These are phyloP conservation scores for Panagrolaimus sp. DNA, from an alignment of 1,140 invertebrate species.

Conservation along the genomic window DNA sequence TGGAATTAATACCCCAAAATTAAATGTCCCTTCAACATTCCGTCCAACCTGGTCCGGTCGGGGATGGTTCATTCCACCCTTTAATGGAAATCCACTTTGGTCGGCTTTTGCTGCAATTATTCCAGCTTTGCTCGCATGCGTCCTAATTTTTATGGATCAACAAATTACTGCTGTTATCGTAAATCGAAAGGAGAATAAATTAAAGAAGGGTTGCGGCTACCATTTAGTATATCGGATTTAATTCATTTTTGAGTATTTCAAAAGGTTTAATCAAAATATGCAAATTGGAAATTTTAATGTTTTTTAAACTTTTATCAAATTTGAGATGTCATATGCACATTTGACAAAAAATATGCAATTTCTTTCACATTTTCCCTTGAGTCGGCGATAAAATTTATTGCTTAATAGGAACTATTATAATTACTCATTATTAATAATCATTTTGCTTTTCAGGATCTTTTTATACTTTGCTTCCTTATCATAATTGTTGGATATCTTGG, in stretches of 20 bases:
- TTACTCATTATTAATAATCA: too few relatives aligned
- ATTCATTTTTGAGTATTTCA: too few relatives aligned
- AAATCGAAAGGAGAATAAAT: conserved; percentile 94
- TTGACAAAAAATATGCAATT: too few relatives aligned
- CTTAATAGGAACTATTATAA: too few relatives aligned
- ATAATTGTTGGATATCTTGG: conserved; percentile 85
- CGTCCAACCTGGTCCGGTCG: conserved; percentile 72
- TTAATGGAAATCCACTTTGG: conserved; percentile 75
- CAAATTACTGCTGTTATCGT: conserved; percentile 98
- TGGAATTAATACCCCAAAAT: conserved; percentile 84
- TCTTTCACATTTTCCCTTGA: too few relatives aligned
- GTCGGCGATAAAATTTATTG: too few relatives aligned
- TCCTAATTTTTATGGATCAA: conserved; percentile 99
- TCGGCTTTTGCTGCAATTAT: conserved; percentile 74
- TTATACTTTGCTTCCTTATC: conserved; percentile 81
- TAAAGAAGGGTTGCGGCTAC: conserved; percentile 65
- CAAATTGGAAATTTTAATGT: too few relatives aligned
- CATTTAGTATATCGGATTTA: too few relatives aligned
- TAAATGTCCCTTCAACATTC: conserved; percentile 70
- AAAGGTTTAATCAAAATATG: too few relatives aligned
- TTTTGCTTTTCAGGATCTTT: too few relatives aligned
- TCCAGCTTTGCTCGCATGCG: conserved; percentile 89
- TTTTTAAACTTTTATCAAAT: too few relatives aligned
- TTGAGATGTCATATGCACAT: too few relatives aligned
- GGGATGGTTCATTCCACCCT: conserved; percentile 84